These are phyloP conservation scores for Linnaemya vulpina DNA, from an alignment of 2,888 invertebrate genomes.

Conservation along the genomic window DNA sequence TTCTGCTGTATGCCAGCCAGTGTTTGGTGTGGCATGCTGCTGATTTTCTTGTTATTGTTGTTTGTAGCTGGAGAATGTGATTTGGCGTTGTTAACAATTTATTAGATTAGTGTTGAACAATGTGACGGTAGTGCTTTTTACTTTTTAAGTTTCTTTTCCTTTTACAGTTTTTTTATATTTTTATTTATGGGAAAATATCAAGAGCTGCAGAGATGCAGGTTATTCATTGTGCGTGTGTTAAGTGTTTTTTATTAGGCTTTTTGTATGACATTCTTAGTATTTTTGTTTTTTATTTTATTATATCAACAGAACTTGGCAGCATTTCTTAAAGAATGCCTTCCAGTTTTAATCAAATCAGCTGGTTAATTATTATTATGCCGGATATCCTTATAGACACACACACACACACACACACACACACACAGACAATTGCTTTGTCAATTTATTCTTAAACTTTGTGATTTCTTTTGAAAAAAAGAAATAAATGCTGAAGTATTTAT, in stretches of 20 bases:
- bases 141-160: slow-evolving; percentile 24
- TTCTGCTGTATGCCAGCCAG: slow-evolving; percentile 2
- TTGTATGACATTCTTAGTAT: not conserved
- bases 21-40: slow-evolving; percentile 48
- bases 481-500: slow-evolving; percentile 20
- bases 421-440: not conserved
- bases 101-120: slow-evolving; percentile 61
- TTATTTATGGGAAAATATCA: slow-evolving; percentile 44
- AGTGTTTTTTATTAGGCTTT: not conserved
- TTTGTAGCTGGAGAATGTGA: slow-evolving; percentile 50
- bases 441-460: slow-evolving; percentile 6
- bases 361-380: slow-evolving; percentile 30
- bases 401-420: not conserved
- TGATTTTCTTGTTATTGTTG: slow-evolving; percentile 36
- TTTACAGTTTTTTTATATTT: slow-evolving; percentile 6
- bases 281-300: not conserved
- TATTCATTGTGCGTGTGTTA: not conserved
- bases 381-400: not conserved
- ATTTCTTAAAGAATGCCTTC: not conserved
- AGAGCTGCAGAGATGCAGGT: slow-evolving; percentile 39
- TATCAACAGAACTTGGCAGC: not conserved
- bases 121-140: slow-evolving; percentile 47
- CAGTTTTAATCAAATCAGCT: slow-evolving; percentile 5
- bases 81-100: slow-evolving; percentile 64
- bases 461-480: not conserved